A percentile compares a stretch with the other conserved stretches of the same genome.
phyloP scores from a whole-genome alignment of 2,113 vertebrate genomes.

The Arizona elegans region DNA sequence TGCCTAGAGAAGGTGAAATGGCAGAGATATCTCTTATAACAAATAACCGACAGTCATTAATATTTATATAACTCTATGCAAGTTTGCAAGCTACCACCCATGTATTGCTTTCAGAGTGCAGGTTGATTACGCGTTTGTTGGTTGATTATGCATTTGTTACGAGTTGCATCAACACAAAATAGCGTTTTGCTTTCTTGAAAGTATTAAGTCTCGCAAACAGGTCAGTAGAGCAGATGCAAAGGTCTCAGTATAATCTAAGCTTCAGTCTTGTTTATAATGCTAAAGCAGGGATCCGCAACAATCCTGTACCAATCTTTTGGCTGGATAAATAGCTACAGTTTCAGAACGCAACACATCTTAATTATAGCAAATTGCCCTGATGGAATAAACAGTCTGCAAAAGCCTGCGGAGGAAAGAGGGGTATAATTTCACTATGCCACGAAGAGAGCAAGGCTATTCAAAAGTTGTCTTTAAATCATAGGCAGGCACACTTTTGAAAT shows the following conservation, averaged over 20 bases:
- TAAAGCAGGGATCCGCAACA: slow-evolving; percentile 42
- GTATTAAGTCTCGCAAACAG: slow-evolving; percentile 6
- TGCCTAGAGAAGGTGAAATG: not conserved
- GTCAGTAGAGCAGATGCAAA: slow-evolving; percentile 43
- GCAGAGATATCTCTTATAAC: not conserved
- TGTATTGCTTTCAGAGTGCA: not conserved
- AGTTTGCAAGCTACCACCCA: not conserved
- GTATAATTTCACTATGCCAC: slow-evolving; percentile 66
- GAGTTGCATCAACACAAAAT: slow-evolving; percentile 3
- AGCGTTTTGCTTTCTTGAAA: slow-evolving; percentile 30
- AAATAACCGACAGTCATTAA: not conserved
- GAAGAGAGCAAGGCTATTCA: slow-evolving; percentile 56
- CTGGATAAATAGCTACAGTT: slow-evolving; percentile 59
- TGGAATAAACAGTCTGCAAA: slow-evolving; percentile 65
- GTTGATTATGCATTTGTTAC: not conserved
- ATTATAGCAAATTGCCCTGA: slow-evolving; percentile 71
- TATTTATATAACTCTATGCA: not conserved
- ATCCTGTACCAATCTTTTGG: slow-evolving; percentile 30
- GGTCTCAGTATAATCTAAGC: slow-evolving; percentile 37
- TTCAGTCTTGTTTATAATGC: slow-evolving; percentile 56
- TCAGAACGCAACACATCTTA: slow-evolving; percentile 59
- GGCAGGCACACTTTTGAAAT: slow-evolving; percentile 55
- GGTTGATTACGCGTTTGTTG: slow-evolving; percentile 10
- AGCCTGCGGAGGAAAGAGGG: slow-evolving; percentile 55
- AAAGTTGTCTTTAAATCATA: slow-evolving; percentile 64